Evolutionary conservation across 2,888 invertebrate species (phyloP).

Genomic region (Callinectes sapidus): DNA sequence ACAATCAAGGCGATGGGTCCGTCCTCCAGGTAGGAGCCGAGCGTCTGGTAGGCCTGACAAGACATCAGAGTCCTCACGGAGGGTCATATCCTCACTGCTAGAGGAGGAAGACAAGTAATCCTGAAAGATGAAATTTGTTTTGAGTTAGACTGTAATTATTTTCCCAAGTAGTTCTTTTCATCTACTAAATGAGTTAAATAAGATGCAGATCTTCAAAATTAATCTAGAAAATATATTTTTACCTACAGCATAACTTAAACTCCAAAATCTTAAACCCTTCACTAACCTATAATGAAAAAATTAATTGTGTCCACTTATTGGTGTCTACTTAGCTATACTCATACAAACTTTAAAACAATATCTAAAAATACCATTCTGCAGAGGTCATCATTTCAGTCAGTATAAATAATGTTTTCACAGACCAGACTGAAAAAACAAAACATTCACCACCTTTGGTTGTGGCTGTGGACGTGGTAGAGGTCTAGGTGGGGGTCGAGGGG

Average conservation of each 20-base stretch:
- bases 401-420: not conserved
- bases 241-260: no score
- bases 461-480: not conserved
- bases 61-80: constrained; percentile 46
- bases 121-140: constrained; percentile 5
- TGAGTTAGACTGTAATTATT: not conserved
- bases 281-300: no score
- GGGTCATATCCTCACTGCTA: constrained; percentile 53
- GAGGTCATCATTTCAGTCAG: not conserved
- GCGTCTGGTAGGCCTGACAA: constrained; percentile 45
- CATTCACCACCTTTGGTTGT: constrained; percentile 20
- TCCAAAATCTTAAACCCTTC: no score
- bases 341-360: not conserved
- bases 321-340: not conserved
- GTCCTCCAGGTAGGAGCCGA: constrained; percentile 28
- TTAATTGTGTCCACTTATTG: not conserved
- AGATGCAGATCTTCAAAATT: no score
- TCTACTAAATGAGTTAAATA: not conserved
- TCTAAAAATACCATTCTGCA: not conserved
- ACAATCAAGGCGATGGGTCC: constrained; percentile 46
- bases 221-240: no score
- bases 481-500: constrained; percentile 43
- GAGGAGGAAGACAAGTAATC: constrained; percentile 52
- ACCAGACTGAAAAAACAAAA: not conserved
- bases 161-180: not conserved